Evolutionary conservation across 2,113 vertebrate species (phyloP).

Genomic region (Dasyprocta punctata): DNA sequence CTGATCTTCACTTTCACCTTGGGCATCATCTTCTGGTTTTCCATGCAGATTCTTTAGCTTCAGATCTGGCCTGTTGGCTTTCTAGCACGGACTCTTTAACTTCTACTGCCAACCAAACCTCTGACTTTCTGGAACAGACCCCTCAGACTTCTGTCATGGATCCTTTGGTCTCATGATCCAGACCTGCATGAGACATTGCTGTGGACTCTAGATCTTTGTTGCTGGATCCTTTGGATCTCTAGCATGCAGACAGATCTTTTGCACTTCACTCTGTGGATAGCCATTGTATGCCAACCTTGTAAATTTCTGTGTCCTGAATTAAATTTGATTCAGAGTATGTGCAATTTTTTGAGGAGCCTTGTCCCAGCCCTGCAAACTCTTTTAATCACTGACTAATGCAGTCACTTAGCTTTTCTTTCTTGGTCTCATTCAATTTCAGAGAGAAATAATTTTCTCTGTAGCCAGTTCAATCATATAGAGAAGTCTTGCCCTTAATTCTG

Average conservation of each 20-base stretch:
- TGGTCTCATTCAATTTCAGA: background rate
- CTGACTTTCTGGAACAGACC: too few species aligned
- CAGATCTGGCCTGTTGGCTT: background rate
- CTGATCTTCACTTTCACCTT: background rate
- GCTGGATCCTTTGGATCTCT: background rate
- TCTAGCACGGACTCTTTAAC: background rate
- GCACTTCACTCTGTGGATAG: background rate
- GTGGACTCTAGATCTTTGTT: background rate
- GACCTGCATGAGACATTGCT: background rate
- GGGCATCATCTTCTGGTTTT: background rate
- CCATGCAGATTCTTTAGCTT: background rate
- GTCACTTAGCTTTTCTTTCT: slow-evolving; percentile 24
- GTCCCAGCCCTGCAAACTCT: background rate
- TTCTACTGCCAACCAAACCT: background rate
- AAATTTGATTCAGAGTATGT: background rate
- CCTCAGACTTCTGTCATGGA: background rate
- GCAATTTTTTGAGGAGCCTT: background rate
- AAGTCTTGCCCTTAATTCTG: background rate
- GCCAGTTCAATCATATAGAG: background rate
- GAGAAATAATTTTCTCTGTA: background rate
- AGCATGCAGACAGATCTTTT: background rate
- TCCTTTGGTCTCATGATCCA: background rate
- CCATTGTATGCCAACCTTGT: background rate
- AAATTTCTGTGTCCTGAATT: background rate
- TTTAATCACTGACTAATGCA: background rate